These are phyloP conservation scores for Meandrusa payeni DNA, from an alignment of 2,888 invertebrate species.

Conservation along the genomic window DNA sequence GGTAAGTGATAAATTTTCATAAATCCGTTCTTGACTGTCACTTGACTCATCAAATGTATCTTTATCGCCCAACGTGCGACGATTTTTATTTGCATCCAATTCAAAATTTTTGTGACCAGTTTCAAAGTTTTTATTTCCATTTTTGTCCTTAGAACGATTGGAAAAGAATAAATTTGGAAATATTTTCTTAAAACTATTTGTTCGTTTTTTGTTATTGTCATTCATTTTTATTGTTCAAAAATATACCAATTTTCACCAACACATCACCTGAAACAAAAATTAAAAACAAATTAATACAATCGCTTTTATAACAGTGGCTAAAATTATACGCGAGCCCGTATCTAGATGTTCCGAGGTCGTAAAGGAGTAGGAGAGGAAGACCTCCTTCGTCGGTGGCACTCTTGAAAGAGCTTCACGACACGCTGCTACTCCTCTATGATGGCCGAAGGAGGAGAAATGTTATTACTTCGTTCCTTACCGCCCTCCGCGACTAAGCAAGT, in stretches of 20 bases:
- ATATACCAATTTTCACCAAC: not conserved
- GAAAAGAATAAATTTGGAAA: conserved; percentile 63
- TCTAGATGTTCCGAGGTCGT: too few relatives aligned
- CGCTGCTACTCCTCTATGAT: too few relatives aligned
- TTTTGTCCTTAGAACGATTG: conserved; percentile 57
- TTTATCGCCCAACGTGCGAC: too few relatives aligned
- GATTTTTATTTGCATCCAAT: conserved; percentile 43
- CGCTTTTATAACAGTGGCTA: too few relatives aligned
- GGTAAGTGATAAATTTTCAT: conserved; percentile 59
- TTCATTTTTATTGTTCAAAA: conserved; percentile 22
- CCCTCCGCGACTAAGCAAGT: too few relatives aligned
- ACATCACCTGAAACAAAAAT: conserved; percentile 34
- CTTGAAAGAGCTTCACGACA: too few relatives aligned
- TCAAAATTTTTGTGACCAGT: conserved; percentile 30
- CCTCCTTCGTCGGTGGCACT: too few relatives aligned
- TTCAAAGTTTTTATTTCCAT: conserved; percentile 39
- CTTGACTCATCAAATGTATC: conserved; percentile 31
- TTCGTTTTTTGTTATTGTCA: conserved; percentile 57
- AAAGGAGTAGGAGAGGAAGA: too few relatives aligned
- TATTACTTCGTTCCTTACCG: too few relatives aligned
- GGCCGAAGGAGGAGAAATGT: too few relatives aligned
- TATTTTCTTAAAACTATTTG: conserved; percentile 62
- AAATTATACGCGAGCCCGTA: too few relatives aligned
- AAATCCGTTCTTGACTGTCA: conserved; percentile 54
- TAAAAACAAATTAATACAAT: not conserved